A percentile compares a stretch with the other conserved stretches of the same genome.
Conservation (phyloP, 2,113 vertebrate species). For the Gallinago jamesoni region DNA sequence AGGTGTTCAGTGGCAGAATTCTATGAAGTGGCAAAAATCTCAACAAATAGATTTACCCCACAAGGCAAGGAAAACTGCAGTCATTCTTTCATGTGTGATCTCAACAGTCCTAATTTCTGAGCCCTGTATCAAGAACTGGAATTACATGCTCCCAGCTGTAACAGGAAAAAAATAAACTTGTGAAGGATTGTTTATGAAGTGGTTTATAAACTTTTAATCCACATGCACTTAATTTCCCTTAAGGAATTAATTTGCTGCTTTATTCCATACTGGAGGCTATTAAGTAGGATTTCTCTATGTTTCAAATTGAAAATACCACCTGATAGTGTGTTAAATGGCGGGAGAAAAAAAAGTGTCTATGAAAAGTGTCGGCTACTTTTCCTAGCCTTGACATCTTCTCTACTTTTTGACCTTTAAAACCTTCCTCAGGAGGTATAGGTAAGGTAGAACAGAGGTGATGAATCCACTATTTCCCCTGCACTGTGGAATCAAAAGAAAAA, state of each 20-base stretch:
- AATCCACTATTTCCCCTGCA: neutral
- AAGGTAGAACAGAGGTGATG: neutral
- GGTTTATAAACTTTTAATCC: neutral
- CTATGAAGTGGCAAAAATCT: slow-evolving; percentile 24
- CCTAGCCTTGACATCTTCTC: neutral
- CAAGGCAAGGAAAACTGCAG: neutral
- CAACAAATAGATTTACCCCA: neutral
- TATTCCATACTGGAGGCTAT: neutral
- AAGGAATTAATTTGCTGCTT: neutral
- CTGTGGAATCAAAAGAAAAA: neutral
- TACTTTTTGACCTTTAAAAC: neutral
- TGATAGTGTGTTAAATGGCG: neutral
- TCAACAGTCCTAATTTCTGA: neutral
- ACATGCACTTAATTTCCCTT: neutral
- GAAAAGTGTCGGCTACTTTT: neutral
- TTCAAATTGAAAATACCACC: neutral
- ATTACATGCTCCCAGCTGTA: neutral
- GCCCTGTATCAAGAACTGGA: neutral
- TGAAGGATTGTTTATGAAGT: neutral
- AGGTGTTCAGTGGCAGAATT: slow-evolving; percentile 43
- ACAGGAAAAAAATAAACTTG: neutral
- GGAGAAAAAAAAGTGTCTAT: neutral
- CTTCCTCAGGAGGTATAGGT: neutral
- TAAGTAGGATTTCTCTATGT: neutral
- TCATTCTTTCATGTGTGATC: neutral